A percentile compares a stretch with the other conserved stretches of the same genome.
Conservation (phyloP, 1,140 invertebrate species). For the Hyposmocoma kahamanoa region DNA sequence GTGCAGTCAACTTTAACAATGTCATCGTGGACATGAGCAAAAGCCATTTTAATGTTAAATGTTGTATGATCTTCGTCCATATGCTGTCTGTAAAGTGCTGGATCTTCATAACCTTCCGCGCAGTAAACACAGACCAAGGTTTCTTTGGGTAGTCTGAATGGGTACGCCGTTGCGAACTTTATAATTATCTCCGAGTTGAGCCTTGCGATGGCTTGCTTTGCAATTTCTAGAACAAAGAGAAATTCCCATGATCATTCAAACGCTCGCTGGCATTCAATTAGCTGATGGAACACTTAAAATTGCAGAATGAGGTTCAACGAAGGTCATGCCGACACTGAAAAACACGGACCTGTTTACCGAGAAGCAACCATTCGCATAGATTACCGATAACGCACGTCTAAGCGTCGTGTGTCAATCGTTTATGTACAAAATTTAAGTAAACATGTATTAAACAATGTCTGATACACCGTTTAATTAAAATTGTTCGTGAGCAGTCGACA, state of each 20-base stretch:
- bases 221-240: slow-evolving; percentile 63
- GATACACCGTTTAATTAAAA: no score
- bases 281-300: no score
- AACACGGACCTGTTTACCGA: no score
- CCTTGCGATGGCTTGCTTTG: slow-evolving; percentile 43
- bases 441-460: no score
- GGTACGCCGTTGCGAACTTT: slow-evolving; percentile 48
- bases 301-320: no score
- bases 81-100: slow-evolving; percentile 35
- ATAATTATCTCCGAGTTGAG: slow-evolving; percentile 53
- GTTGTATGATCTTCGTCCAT: slow-evolving; percentile 36
- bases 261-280: no score
- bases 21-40: slow-evolving; percentile 34
- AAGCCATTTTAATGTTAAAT: slow-evolving; percentile 34
- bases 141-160: slow-evolving; percentile 52
- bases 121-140: slow-evolving; percentile 54
- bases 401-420: no score
- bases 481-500: no score
- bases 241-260: slow-evolving; percentile 40
- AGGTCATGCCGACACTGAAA: no score
- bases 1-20: slow-evolving; percentile 51
- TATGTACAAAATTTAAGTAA: no score
- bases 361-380: no score
- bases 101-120: slow-evolving; percentile 39
- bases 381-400: no score